Conservation (phyloP, 1,140 invertebrate species). For the Dysdera silvatica region DNA sequence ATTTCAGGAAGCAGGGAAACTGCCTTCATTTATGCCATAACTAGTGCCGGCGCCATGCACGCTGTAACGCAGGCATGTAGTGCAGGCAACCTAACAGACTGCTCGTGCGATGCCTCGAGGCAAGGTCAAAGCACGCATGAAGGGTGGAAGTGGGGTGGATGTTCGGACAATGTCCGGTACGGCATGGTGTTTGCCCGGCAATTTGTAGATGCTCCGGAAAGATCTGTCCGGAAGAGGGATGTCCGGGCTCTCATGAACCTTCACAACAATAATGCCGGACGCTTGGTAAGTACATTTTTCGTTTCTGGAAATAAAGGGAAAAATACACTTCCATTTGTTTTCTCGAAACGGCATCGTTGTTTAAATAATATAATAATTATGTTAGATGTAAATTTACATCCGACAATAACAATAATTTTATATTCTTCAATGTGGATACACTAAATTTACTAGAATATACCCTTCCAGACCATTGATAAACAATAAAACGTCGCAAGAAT, state of each 20-base stretch:
- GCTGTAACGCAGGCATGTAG: constrained; percentile 58
- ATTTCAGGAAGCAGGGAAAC: constrained; percentile 57
- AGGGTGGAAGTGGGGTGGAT: constrained; percentile 61
- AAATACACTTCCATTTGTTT: too few species aligned
- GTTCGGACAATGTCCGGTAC: constrained; percentile 58
- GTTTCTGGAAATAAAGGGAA: too few species aligned
- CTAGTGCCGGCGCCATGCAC: constrained; percentile 59
- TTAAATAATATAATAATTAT: too few species aligned
- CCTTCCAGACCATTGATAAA: too few species aligned
- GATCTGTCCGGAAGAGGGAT: constrained; percentile 40
- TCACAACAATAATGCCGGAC: constrained; percentile 59
- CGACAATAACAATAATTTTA: too few species aligned
- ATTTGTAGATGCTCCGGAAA: constrained; percentile 56
- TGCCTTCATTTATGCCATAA: constrained; percentile 59
- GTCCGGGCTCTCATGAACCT: constrained; percentile 55
- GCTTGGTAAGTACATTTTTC: constrained; percentile 54
- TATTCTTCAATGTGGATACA: too few species aligned
- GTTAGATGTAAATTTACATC: too few species aligned
- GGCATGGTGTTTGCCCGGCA: constrained; percentile 52
- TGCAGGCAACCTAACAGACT: constrained; percentile 58
- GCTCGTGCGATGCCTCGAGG: constrained; percentile 52
- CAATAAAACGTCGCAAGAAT: too few species aligned
- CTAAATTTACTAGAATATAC: too few species aligned
- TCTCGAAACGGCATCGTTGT: too few species aligned
- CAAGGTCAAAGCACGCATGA: constrained; percentile 49